Conservation (phyloP, 2,113 vertebrate species). For the Oenanthe melanoleuca region DNA sequence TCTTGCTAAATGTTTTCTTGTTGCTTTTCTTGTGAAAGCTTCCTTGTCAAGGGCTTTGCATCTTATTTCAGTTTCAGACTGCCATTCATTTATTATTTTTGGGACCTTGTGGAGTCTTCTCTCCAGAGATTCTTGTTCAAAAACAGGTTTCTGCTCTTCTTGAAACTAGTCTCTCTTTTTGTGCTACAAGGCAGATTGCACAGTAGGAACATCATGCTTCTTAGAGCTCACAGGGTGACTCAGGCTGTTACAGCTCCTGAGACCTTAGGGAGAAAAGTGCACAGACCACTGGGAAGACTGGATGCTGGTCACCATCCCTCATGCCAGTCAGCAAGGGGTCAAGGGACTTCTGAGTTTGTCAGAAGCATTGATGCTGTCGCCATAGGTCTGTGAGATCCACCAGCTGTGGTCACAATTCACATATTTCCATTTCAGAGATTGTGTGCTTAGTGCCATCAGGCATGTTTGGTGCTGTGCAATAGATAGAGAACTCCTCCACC, state of each 20-base stretch:
- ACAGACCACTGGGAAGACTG: neutral
- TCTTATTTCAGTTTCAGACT: neutral
- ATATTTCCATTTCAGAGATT: neutral
- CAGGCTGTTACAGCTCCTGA: neutral
- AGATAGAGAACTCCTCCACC: neutral
- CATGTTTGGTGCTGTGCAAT: neutral
- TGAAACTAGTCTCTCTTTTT: neutral
- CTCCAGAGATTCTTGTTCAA: neutral
- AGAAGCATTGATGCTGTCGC: neutral
- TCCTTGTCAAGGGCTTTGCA: neutral
- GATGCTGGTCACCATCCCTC: neutral
- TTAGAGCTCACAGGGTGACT: neutral
- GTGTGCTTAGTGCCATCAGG: neutral
- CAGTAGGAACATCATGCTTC: neutral
- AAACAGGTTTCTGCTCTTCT: neutral
- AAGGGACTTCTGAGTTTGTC: neutral
- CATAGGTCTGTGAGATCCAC: neutral
- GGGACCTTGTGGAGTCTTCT: neutral
- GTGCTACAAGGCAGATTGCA: neutral
- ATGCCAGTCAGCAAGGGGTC: neutral
- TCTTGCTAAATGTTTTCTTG: neutral
- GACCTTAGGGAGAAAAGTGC: neutral
- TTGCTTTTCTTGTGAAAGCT: neutral
- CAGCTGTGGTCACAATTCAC: neutral
- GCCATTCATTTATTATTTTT: neutral